Percentiles rank a stretch among this genome's conserved stretches.
These are phyloP conservation scores for Eustalomyia histrio DNA, from an alignment of 2,888 invertebrate species.

Conservation along the genomic window DNA sequence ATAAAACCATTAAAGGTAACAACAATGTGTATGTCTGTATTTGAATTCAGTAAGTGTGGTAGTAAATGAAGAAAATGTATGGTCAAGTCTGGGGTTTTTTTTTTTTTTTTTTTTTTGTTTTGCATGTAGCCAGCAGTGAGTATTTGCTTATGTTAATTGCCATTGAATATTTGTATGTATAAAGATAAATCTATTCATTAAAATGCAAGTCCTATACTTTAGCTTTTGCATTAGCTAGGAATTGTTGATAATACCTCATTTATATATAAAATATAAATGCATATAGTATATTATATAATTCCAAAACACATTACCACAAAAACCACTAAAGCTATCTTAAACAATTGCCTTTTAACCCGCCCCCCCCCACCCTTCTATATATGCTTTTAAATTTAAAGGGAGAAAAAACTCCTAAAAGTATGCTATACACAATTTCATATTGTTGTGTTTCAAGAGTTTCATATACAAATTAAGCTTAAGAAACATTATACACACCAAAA, in stretches of 20 bases:
- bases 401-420: conserved; percentile 34
- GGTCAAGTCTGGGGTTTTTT: conserved; percentile 60
- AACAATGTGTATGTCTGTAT: conserved; percentile 38
- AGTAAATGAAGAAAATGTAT: conserved; percentile 53
- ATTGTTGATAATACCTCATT: conserved; percentile 71
- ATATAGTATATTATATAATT: conserved; percentile 43
- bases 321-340: conserved; percentile 59
- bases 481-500: conserved; percentile 49
- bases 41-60: conserved; percentile 27
- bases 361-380: conserved; percentile 12
- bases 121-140: conserved; percentile 54
- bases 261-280: conserved; percentile 12
- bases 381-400: conserved; percentile 8
- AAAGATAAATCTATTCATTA: conserved; percentile 71
- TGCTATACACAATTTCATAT: conserved; percentile 18
- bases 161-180: conserved; percentile 71
- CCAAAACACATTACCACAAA: conserved; percentile 61
- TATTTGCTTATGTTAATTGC: conserved; percentile 78
- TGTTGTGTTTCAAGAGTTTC: conserved; percentile 1
- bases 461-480: conserved; percentile 57
- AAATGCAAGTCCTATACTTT: conserved; percentile 73
- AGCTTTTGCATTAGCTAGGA: conserved; percentile 65
- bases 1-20: conserved; percentile 60
- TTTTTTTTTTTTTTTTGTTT: too few species aligned
- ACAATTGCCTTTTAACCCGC: conserved; percentile 53